phyloP scores from a whole-genome alignment of 2,888 invertebrate genomes.

The Stenodera caucasica region DNA sequence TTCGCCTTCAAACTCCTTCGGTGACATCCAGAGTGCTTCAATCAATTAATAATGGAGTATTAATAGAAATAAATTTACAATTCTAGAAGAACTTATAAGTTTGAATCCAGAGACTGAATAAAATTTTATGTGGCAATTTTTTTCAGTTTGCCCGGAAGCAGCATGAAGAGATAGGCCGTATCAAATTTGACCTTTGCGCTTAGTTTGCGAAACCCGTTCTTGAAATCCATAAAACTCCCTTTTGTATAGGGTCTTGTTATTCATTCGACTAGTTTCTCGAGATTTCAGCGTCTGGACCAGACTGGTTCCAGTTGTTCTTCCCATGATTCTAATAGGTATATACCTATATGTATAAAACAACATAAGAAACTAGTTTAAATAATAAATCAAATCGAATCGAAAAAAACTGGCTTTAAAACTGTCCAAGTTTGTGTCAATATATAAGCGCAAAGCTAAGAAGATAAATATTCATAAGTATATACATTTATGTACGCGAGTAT shows the following conservation, averaged over 20 bases:
- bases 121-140: neutral
- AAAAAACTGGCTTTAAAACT: neutral
- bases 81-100: too few relatives aligned
- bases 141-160: neutral
- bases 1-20: conserved; percentile 24
- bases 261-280: conserved; percentile 1
- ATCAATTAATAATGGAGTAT: conserved; percentile 21
- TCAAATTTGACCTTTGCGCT: conserved; percentile 2
- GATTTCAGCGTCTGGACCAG: conserved; percentile 1
- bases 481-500: too few relatives aligned
- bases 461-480: too few relatives aligned
- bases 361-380: neutral
- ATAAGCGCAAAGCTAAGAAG: too few relatives aligned
- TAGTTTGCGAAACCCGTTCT: conserved; percentile 4
- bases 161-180: neutral
- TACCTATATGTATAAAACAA: neutral
- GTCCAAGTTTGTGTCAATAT: too few relatives aligned
- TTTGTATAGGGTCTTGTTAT: neutral
- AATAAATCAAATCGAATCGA: neutral
- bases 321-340: neutral
- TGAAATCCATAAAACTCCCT: neutral
- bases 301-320: neutral
- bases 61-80: too few relatives aligned
- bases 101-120: too few relatives aligned
- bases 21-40: conserved; percentile 22